phyloP scores from a whole-genome alignment of 2,888 invertebrate species.

The Ashinkailepas kermadecensis region DNA sequence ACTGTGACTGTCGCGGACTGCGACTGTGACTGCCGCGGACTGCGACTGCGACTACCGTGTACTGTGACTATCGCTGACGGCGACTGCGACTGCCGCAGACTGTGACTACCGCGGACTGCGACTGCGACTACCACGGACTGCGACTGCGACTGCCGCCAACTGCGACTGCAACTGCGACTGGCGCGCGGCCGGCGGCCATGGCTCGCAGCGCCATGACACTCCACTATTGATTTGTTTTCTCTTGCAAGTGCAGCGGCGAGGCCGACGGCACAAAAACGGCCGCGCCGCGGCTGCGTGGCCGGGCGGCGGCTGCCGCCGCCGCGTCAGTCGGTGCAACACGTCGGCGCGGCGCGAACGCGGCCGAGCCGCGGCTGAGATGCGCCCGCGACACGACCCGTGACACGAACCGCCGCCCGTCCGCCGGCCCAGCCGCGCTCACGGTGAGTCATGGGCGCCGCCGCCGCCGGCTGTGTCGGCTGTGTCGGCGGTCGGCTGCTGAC shows the following conservation, averaged over 20 bases:
- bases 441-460: background rate
- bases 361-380: background rate
- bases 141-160: too few species aligned
- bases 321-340: background rate
- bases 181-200: background rate
- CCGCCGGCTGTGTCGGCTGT: background rate
- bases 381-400: background rate
- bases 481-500: background rate
- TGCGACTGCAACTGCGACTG: background rate
- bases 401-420: background rate
- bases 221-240: conserved; percentile 22
- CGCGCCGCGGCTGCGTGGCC: background rate
- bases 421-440: background rate
- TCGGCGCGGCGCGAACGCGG: background rate
- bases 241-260: conserved; percentile 23
- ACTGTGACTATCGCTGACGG: too few species aligned
- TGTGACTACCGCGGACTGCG: too few species aligned
- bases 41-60: too few species aligned
- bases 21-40: too few species aligned
- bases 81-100: too few species aligned
- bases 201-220: conserved; percentile 18
- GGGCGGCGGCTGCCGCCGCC: background rate
- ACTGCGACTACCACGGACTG: too few species aligned
- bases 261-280: conserved; percentile 15
- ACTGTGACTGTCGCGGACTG: too few species aligned